Base-by-base conservation (phyloP, 1,140 invertebrate genomes). In the Stenopsyche tienmushanensis region DNA sequence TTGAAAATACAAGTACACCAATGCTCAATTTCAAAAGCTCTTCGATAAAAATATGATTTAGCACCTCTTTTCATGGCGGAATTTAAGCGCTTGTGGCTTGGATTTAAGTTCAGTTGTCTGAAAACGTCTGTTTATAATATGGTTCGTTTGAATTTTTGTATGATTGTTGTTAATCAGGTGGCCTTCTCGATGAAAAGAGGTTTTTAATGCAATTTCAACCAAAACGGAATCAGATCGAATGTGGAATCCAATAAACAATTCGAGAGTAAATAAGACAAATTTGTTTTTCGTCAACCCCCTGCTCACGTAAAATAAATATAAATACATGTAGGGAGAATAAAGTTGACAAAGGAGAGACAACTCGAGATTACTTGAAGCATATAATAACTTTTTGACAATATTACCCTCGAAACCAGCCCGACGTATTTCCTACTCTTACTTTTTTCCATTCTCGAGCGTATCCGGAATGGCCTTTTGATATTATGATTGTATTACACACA, bases 361-460 rank as follows among this genome's bases (percentile, higher is more conserved):
- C 13, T 49, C 18, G 45, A 49, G 45, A 49, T 49, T 49, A 49
- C 45, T 20, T 9, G 18, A 49, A 15, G 45, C 45, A 49, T 49
- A 49, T 49, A 49, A 49, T 49, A 49, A 49, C 45, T 49, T 49
- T 49, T 49, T 49, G 45, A 49, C 45, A 49, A 17, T 20, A 49
- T 49, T 49, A 49, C 13, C 23, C 9, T 21, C 17, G 45, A 17
- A 49, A 8, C 45, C 18, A 2, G 45, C 18, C 23, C 45, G 18
- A 49, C 45, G 23, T 20, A 20, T 49, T 49, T 49, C 45, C 41
- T 42, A 17, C 41, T 42, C 18, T 13, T 49, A 20, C 45, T 21
- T 1, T 49, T 10, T 21, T 15, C 45, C n/a, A 20, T 49, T 49
- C 18, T 49, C 18, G 18, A 17, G 13, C 18, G 45, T 15, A 42